phyloP scores from a whole-genome alignment of 2,888 invertebrate genomes.

The Pandemis heparana region DNA sequence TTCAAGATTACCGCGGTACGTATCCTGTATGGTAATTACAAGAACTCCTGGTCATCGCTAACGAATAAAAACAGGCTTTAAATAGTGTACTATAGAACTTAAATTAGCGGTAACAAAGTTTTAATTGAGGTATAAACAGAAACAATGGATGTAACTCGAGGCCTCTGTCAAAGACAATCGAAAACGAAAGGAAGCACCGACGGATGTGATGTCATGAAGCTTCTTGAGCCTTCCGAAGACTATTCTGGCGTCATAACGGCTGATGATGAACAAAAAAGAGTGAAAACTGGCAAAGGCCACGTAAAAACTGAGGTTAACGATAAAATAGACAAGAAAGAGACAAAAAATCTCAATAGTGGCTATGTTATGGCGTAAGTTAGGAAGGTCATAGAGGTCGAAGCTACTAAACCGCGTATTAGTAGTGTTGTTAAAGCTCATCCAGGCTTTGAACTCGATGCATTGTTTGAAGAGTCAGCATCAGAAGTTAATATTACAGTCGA shows the following conservation, averaged over 20 bases:
- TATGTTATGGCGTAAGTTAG: neutral
- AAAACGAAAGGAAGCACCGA: conserved; percentile 78
- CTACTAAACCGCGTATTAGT: neutral
- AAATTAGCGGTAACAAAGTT: conserved; percentile 43
- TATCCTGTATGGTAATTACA: conserved; percentile 15
- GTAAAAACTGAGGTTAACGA: neutral
- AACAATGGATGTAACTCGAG: conserved; percentile 73
- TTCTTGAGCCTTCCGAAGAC: conserved; percentile 40
- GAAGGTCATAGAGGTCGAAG: neutral
- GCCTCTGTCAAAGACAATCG: conserved; percentile 82
- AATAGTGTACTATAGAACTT: conserved; percentile 32
- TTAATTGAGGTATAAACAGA: conserved; percentile 54
- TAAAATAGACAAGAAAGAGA: neutral
- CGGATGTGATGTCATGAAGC: conserved; percentile 70
- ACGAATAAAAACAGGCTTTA: conserved; percentile 15
- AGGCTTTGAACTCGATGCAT: neutral
- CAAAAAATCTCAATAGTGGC: neutral
- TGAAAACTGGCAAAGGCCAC: neutral
- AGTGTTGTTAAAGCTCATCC: neutral
- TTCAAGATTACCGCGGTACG: conserved; percentile 14
- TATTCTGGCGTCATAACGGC: conserved; percentile 16
- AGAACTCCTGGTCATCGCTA: conserved; percentile 19
- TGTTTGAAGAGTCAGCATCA: neutral
- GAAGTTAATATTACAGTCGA: too few relatives aligned
- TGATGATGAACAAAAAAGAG: neutral